Conservation (phyloP, 2,888 invertebrate species). For the Drosophila hawaiiensis region DNA sequence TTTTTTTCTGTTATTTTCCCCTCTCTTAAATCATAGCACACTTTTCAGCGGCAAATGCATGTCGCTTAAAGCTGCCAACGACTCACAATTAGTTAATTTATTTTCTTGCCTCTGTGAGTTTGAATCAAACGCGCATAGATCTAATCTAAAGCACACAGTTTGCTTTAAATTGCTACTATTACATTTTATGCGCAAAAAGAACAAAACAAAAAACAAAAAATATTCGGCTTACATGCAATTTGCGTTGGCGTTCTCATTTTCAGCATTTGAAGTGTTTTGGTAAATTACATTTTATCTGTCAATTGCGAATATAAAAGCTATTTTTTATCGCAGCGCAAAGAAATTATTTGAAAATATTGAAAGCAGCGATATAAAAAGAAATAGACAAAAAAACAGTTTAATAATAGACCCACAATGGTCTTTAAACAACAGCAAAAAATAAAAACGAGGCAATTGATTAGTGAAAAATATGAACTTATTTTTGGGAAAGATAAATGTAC, state of each 20-base stretch:
- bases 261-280: constrained; percentile 20
- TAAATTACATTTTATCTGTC: constrained; percentile 41
- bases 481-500: neutral
- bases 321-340: constrained; percentile 7
- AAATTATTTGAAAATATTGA: constrained; percentile 19
- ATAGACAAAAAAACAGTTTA: neutral
- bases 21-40: constrained; percentile 60
- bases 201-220: neutral
- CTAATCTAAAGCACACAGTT: constrained; percentile 38
- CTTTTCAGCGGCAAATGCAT: constrained; percentile 43
- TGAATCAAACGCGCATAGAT: constrained; percentile 54
- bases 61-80: constrained; percentile 22
- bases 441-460: neutral
- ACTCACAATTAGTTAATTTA: constrained; percentile 57
- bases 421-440: neutral
- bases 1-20: constrained; percentile 35
- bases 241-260: neutral
- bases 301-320: constrained; percentile 28
- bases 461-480: neutral
- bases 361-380: neutral
- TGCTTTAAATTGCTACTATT: constrained; percentile 55
- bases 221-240: constrained; percentile 1
- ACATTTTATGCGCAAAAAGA: constrained; percentile 45
- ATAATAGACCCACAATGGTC: neutral
- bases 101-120: constrained; percentile 23